phyloP scores from a whole-genome alignment of 53 echinoderm and acorn worm species.

The Pentamera pediparva region DNA sequence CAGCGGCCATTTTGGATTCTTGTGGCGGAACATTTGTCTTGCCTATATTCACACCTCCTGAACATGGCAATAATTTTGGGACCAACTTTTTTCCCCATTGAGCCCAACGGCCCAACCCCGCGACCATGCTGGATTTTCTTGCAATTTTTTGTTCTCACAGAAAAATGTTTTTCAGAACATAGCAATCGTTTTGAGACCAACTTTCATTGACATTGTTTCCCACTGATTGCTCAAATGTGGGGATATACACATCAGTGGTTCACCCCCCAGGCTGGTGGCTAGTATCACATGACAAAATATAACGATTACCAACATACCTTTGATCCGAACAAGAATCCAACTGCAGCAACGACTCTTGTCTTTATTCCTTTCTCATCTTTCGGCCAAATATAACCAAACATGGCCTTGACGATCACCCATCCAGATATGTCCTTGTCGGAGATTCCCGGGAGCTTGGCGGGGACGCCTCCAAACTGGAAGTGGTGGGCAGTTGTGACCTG shows the following conservation, averaged over 20 bases:
- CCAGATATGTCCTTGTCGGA: constrained; percentile 22
- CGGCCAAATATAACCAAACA: constrained; percentile 93
- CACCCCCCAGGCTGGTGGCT: not conserved
- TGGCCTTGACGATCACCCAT: constrained; percentile 88
- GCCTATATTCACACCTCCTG: no score
- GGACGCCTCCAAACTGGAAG: constrained; percentile 27
- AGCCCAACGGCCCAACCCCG: no score
- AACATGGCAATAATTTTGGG: no score
- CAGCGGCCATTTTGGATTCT: no score
- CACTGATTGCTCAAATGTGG: not conserved
- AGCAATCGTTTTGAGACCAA: not conserved
- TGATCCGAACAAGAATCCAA: constrained; percentile 73
- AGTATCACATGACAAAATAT: not conserved
- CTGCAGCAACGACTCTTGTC: constrained; percentile 66
- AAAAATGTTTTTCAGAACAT: not conserved
- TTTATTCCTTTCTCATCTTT: constrained; percentile 81
- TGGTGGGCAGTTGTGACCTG: constrained; percentile 4
- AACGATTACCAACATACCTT: constrained; percentile 62
- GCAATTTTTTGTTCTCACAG: no score
- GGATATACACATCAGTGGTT: not conserved
- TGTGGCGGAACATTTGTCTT: no score
- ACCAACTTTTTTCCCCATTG: no score
- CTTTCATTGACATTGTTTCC: not conserved
- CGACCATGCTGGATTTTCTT: no score
- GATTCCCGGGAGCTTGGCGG: constrained; percentile 16